Base-by-base conservation (phyloP, 35 echinoderm and acorn worm species). In the Ptychodera flava region DNA sequence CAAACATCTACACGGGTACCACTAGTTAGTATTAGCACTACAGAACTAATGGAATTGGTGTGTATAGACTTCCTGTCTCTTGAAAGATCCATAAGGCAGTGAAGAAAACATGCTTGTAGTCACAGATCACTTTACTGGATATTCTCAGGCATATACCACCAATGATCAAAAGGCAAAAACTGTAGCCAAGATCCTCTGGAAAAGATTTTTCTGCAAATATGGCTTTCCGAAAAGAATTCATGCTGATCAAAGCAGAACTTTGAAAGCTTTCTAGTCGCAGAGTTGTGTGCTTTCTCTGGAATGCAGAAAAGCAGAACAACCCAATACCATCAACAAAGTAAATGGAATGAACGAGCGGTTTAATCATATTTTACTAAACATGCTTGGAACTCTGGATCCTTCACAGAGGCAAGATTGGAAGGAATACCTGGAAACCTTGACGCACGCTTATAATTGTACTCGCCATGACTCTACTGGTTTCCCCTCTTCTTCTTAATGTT, bases 91-190 rank as follows among this genome's bases (percentile, higher is more conserved):
- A 0, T 31, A 33, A 27, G 77, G 87, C 12, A 86, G 53, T 33
- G 37, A 36, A 16, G n/a, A 80, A 31, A 85, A 86, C 77, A 34
- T 91, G 16, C 38, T 88, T 1, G 90, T 91, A 1, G 31, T 88
- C 64, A 91, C 90, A 0, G 90, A 91, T 53, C 90, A 91, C 77
- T 91, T 91, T 31, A 90, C 89, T 6, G 0, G 35, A 28, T 88
- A 82, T 82, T 30, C 78, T 1, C 78, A 82, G 86, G 90, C 90
- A 15, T 76, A 36, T 28, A 78, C 86, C 1, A 92, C 90, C 16
- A 78, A 34, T n/a, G n/a, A n/a, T n/a, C n/a, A n/a, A n/a, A n/a
- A n/a, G n/a, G n/a, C n/a, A n/a, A n/a, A n/a, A n/a, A n/a, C n/a
- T n/a, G n/a, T n/a, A n/a, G 90, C 90, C 14, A 81, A 35, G 52